These are phyloP conservation scores for Lasiommata megera DNA, from an alignment of 2,888 invertebrate species.

Conservation along the genomic window DNA sequence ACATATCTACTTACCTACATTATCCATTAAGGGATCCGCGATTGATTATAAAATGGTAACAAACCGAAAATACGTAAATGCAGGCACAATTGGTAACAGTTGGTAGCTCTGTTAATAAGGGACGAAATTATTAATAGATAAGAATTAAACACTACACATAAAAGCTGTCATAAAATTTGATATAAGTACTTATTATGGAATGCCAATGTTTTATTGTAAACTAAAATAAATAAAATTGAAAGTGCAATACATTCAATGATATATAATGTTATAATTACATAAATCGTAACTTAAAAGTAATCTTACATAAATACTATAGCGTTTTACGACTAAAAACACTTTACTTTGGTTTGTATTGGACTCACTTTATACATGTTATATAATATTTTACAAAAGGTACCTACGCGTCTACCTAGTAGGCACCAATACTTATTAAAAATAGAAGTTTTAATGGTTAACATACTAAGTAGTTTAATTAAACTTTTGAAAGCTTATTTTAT, in stretches of 20 bases:
- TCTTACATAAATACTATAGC: constrained; percentile 76
- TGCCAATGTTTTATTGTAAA: neutral
- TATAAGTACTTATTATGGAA: neutral
- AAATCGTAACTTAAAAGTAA: constrained; percentile 33
- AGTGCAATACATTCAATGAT: neutral
- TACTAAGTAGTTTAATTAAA: neutral
- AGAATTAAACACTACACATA: neutral
- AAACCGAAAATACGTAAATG: constrained; percentile 9
- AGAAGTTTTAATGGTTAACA: neutral
- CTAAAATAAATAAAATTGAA: neutral
- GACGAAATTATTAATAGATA: constrained; percentile 3
- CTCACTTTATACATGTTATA: constrained; percentile 38
- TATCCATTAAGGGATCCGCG: neutral
- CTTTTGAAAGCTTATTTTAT: neutral
- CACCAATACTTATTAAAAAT: neutral
- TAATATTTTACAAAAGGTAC: constrained; percentile 11
- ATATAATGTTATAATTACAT: constrained; percentile 18
- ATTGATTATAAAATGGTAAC: constrained; percentile 30
- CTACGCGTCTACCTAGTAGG: neutral
- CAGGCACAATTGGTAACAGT: constrained; percentile 37
- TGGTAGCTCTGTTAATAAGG: constrained; percentile 25
- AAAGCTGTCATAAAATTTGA: neutral
- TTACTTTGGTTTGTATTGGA: constrained; percentile 76
- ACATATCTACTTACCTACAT: neutral
- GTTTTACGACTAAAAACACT: constrained; percentile 77